Evolutionary conservation across 2,888 invertebrate genomes (phyloP).

Genomic region (Agonopterix alstromeriana): DNA sequence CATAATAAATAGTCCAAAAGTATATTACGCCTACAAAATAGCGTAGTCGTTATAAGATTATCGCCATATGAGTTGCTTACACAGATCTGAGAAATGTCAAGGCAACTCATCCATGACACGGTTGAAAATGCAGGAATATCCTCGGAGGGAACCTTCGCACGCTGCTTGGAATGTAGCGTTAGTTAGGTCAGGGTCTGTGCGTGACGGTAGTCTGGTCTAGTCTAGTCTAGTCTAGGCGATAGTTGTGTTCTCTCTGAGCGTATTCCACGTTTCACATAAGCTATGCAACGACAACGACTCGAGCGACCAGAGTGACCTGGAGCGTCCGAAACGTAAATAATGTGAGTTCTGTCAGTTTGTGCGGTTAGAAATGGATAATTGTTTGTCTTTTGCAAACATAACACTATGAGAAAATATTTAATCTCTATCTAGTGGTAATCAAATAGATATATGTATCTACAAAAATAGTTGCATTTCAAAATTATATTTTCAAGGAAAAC

Average conservation of each 20-base stretch:
- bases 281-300: conserved; percentile 28
- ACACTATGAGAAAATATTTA: conserved; percentile 67
- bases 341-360: conserved; percentile 38
- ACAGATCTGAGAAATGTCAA: conserved; percentile 53
- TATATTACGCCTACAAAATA: conserved; percentile 78
- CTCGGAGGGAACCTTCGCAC: conserved; percentile 39
- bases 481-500: conserved; percentile 44
- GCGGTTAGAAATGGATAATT: conserved; percentile 46
- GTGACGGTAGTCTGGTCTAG: neutral
- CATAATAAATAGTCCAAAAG: conserved; percentile 78
- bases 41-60: conserved; percentile 76
- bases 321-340: conserved; percentile 26
- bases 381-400: conserved; percentile 60
- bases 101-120: conserved; percentile 63
- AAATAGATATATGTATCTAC: conserved; percentile 71
- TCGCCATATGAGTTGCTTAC: conserved; percentile 69
- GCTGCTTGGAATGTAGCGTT: neutral
- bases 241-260: conserved; percentile 18
- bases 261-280: conserved; percentile 34
- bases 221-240: neutral
- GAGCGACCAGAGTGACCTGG: conserved; percentile 19
- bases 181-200: neutral
- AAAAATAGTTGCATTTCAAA: conserved; percentile 74
- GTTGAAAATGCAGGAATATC: conserved; percentile 52
- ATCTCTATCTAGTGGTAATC: conserved; percentile 70